Conservation (phyloP, 2,888 invertebrate species). For the Napeogenes sylphis region DNA sequence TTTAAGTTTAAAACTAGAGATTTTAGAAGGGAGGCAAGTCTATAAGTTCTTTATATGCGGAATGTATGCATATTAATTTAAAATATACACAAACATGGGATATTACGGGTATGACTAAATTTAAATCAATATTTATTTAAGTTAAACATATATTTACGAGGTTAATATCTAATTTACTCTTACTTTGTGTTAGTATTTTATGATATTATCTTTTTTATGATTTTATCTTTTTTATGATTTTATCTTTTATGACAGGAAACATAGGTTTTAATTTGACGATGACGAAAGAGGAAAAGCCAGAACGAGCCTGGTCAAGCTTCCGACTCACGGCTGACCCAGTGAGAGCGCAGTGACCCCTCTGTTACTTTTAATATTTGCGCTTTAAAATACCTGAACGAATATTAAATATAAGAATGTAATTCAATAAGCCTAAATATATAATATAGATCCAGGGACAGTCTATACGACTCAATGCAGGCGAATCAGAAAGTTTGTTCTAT, state of each 20-base stretch:
- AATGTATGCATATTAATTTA: neutral
- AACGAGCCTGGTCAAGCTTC: conserved; percentile 33
- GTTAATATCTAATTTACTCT: too few relatives aligned
- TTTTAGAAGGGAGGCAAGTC: neutral
- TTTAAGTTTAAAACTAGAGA: neutral
- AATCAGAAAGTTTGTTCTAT: too few relatives aligned
- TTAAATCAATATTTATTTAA: too few relatives aligned
- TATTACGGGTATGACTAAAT: too few relatives aligned
- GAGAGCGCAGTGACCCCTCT: conserved; percentile 19
- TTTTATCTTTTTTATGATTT: neutral
- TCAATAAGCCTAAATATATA: conserved; percentile 17
- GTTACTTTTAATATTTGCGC: conserved; percentile 33
- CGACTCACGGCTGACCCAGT: conserved; percentile 60
- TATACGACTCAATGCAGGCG: too few relatives aligned
- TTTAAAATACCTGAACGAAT: conserved; percentile 15
- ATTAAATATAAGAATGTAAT: conserved; percentile 23
- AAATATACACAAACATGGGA: too few relatives aligned
- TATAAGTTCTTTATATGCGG: neutral
- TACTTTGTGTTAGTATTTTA: too few relatives aligned
- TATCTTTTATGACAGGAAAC: neutral
- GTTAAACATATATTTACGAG: too few relatives aligned
- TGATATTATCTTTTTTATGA: too few relatives aligned
- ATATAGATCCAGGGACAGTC: neutral
- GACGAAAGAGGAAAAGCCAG: conserved; percentile 24
- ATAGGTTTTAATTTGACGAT: neutral